A percentile compares a stretch with the other conserved stretches of the same genome.
Conservation (phyloP, 2,797 vertebrate species). For the Coreius guichenoti region DNA sequence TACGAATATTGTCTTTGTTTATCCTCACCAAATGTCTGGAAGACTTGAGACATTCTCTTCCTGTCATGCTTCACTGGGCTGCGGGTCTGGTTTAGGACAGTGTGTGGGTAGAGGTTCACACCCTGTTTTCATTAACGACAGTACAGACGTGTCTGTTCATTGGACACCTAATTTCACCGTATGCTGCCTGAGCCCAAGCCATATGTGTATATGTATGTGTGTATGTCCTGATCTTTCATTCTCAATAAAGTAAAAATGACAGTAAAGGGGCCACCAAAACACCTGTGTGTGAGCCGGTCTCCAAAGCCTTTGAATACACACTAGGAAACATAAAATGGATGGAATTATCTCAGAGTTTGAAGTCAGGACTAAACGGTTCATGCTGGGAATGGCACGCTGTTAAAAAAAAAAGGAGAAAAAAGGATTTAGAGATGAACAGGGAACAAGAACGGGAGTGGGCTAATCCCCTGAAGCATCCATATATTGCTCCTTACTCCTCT, state of each 20-base stretch:
- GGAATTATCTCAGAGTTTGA: constrained; percentile 68
- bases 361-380: constrained; percentile 73
- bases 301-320: constrained; percentile 60
- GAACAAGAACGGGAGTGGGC: constrained; percentile 66
- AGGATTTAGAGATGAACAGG: constrained; percentile 61
- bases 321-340: constrained; percentile 68
- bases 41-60: constrained; percentile 68
- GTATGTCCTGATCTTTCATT: background rate
- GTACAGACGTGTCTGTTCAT: constrained; percentile 70
- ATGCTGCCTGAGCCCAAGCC: constrained; percentile 63
- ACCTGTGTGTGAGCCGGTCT: constrained; percentile 34
- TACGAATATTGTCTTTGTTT: constrained; percentile 48
- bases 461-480: constrained; percentile 82
- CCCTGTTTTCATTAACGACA: constrained; percentile 65
- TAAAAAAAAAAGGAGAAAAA: constrained; percentile 67
- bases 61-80: constrained; percentile 63
- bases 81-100: constrained; percentile 54
- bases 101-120: constrained; percentile 62
- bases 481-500: constrained; percentile 76
- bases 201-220: background rate
- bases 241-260: background rate
- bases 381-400: constrained; percentile 75
- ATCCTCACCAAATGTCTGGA: constrained; percentile 52
- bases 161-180: constrained; percentile 71
- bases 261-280: constrained; percentile 20